phyloP scores from a whole-genome alignment of 1,140 invertebrate species.

The Drosophila busckii region DNA sequence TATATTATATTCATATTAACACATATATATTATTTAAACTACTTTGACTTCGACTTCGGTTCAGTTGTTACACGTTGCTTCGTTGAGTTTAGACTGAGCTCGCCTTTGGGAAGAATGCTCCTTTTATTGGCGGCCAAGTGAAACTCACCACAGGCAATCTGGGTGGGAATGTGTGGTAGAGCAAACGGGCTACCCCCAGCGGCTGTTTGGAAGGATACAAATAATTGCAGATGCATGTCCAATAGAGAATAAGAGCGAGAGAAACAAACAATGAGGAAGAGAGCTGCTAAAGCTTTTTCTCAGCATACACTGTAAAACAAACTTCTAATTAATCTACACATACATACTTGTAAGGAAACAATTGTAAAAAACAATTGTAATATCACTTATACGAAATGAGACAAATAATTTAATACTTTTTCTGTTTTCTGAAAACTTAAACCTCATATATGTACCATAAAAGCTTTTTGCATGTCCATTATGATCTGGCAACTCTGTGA shows the following conservation, averaged over 20 bases:
- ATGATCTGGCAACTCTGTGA: constrained; percentile 31
- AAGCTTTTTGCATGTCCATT: neutral
- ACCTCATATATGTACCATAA: too few species aligned
- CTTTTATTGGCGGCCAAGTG: constrained; percentile 63
- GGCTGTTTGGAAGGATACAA: constrained; percentile 48
- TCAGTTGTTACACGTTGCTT: constrained; percentile 61
- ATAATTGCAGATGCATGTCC: constrained; percentile 60
- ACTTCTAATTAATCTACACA: too few species aligned
- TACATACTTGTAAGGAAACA: too few species aligned
- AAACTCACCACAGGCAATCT: constrained; percentile 58
- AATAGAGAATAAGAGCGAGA: neutral
- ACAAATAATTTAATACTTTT: neutral
- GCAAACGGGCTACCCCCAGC: constrained; percentile 6
- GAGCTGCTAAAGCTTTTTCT: too few species aligned
- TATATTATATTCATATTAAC: constrained; percentile 1
- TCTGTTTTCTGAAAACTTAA: neutral
- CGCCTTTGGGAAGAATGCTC: constrained; percentile 14
- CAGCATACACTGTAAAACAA: too few species aligned
- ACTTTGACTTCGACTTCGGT: constrained; percentile 11
- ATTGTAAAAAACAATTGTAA: too few species aligned
- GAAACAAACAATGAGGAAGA: too few species aligned
- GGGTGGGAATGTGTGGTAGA: constrained; percentile 6
- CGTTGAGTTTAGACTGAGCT: constrained; percentile 66
- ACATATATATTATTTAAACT: constrained; percentile 12
- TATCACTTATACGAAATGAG: too few species aligned